These are phyloP conservation scores for Andricus grossulariae DNA, from an alignment of 1,140 invertebrate genomes.

Conservation along the genomic window DNA sequence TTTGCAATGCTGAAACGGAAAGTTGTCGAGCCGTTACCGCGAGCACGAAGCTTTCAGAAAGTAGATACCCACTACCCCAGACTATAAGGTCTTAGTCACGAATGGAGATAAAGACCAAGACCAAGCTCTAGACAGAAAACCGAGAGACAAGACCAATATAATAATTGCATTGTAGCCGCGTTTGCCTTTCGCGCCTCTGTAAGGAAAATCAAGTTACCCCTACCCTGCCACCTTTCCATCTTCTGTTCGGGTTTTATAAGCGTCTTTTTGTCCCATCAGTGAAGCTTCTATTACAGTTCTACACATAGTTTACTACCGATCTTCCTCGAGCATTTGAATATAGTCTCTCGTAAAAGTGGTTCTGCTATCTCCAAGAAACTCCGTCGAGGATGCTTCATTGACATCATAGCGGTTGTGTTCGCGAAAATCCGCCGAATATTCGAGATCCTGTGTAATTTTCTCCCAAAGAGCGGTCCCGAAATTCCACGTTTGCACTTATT, in stretches of 20 bases:
- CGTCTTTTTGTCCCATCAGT: background rate
- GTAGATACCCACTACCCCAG: slow-evolving; percentile 33
- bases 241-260: slow-evolving; percentile 2
- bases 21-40: slow-evolving; percentile 60
- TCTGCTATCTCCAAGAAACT: no score
- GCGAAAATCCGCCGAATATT: no score
- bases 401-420: no score
- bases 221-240: background rate
- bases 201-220: slow-evolving; percentile 38
- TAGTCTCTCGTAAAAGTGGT: no score
- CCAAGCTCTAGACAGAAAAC: slow-evolving; percentile 35
- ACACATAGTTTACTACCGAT: no score
- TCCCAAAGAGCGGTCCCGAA: no score
- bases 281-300: no score
- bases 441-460: no score
- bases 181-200: slow-evolving; percentile 36
- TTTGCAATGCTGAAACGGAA: slow-evolving; percentile 72
- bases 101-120: slow-evolving; percentile 32
- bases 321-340: no score
- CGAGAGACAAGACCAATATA: slow-evolving; percentile 31
- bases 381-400: no score
- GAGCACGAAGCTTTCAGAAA: slow-evolving; percentile 36
- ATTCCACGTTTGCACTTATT: no score
- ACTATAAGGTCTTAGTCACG: slow-evolving; percentile 13
- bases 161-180: slow-evolving; percentile 43